phyloP scores from a whole-genome alignment of 2,797 vertebrate genomes.

The Urophycis tenuis region DNA sequence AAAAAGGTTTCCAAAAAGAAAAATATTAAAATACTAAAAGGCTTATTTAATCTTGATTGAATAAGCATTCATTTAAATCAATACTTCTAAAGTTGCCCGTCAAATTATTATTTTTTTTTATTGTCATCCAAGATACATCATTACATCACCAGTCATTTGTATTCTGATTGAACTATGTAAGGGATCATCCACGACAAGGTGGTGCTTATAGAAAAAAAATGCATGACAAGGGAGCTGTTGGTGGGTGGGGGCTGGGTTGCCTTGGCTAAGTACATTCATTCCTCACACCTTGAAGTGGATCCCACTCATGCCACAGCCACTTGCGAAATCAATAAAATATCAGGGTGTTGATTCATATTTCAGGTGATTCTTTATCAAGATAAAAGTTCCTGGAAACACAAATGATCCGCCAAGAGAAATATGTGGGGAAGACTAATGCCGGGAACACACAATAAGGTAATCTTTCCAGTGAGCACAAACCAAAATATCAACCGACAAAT shows the following conservation, averaged over 20 bases:
- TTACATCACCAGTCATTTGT: not conserved
- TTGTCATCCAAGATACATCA: not conserved
- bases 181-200: too few relatives aligned
- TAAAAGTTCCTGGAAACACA: too few relatives aligned
- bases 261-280: not conserved
- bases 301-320: not conserved
- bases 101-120: too few relatives aligned
- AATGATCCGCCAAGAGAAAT: too few relatives aligned
- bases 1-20: not conserved
- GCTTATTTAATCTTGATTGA: not conserved
- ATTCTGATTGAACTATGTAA: not conserved
- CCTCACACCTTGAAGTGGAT: not conserved
- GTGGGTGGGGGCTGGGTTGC: not conserved
- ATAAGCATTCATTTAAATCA: not conserved
- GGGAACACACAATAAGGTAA: too few relatives aligned
- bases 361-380: too few relatives aligned
- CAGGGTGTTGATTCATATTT: too few relatives aligned
- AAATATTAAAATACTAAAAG: not conserved
- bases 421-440: too few relatives aligned
- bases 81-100: not conserved
- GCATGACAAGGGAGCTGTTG: too few relatives aligned
- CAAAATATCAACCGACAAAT: too few relatives aligned
- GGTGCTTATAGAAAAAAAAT: too few relatives aligned
- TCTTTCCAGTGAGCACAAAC: too few relatives aligned
- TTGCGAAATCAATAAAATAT: not conserved